A percentile compares a stretch with the other conserved stretches of the same genome.
These are phyloP conservation scores for Daubentonia madagascariensis DNA, from an alignment of 2,113 vertebrate genomes.

Conservation along the genomic window DNA sequence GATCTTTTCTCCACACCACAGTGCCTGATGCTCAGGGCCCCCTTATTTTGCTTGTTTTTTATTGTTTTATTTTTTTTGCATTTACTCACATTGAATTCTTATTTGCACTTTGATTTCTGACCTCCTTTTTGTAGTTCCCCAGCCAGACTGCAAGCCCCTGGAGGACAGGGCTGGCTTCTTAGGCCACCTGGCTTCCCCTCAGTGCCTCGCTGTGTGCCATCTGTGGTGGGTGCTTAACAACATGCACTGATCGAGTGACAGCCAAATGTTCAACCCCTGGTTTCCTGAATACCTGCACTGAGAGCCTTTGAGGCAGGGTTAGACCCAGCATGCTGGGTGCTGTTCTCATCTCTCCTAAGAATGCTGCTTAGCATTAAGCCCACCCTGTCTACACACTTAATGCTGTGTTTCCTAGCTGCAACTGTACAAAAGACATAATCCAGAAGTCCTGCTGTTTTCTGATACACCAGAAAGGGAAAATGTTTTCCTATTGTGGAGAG, in stretches of 20 bases:
- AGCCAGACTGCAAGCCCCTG: background rate
- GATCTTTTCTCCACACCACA: background rate
- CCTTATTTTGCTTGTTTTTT: background rate
- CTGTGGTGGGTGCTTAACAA: rapidly evolving
- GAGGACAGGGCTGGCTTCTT: background rate
- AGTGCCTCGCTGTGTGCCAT: rapidly evolving
- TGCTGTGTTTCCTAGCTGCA: rapidly evolving
- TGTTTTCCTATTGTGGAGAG: rapidly evolving
- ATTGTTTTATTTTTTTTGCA: too few relatives aligned
- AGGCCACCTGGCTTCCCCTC: background rate
- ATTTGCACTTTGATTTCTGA: too few relatives aligned
- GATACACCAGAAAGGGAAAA: background rate
- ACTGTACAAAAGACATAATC: background rate
- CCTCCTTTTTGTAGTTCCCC: background rate
- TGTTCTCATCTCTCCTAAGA: background rate
- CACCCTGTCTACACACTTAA: rapidly evolving
- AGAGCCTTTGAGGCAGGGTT: background rate
- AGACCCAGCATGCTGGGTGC: rapidly evolving
- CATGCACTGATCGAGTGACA: rapidly evolving
- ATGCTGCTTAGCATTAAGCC: rapidly evolving
- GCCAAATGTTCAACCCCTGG: rapidly evolving
- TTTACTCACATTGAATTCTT: background rate
- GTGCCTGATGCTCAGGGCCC: too few relatives aligned
- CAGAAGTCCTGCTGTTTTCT: background rate
- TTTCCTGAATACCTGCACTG: rapidly evolving